phyloP scores from a whole-genome alignment of 2,113 vertebrate species.

The Panthera tigris region DNA sequence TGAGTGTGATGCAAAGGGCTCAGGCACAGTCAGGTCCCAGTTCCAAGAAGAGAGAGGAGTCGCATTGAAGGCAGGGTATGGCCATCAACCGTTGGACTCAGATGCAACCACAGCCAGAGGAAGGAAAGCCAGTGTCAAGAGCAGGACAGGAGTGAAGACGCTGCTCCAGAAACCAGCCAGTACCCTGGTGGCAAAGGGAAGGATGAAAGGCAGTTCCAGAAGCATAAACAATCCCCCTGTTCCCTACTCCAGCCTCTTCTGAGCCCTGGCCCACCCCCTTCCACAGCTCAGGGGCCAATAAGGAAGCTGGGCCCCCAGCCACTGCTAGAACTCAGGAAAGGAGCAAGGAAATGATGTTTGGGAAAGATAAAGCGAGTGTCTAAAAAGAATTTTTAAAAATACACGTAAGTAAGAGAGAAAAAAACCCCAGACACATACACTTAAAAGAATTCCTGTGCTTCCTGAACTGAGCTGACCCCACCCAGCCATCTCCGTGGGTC shows the following conservation, averaged over 20 bases:
- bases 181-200: constrained; percentile 53
- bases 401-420: constrained; percentile 78
- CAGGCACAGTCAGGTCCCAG: constrained; percentile 22
- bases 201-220: constrained; percentile 62
- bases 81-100: neutral
- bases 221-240: constrained; percentile 62
- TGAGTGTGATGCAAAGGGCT: constrained; percentile 43
- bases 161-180: constrained; percentile 55
- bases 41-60: constrained; percentile 31
- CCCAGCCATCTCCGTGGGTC: constrained; percentile 59
- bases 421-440: constrained; percentile 75
- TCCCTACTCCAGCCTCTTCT: constrained; percentile 67
- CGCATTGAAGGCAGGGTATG: neutral
- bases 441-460: constrained; percentile 81
- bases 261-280: constrained; percentile 60
- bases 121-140: constrained; percentile 31
- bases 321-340: constrained; percentile 79
- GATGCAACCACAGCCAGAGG: neutral
- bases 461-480: constrained; percentile 75
- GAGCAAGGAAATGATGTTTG: constrained; percentile 90
- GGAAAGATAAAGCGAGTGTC: constrained; percentile 90
- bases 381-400: constrained; percentile 81
- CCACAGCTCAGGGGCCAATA: constrained; percentile 70
- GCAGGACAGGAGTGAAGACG: constrained; percentile 38
- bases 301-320: constrained; percentile 74